A percentile compares a stretch with the other conserved stretches of the same genome.
Conservation (phyloP, 2,113 vertebrate genomes). For the Tragelaphus imberbis region DNA sequence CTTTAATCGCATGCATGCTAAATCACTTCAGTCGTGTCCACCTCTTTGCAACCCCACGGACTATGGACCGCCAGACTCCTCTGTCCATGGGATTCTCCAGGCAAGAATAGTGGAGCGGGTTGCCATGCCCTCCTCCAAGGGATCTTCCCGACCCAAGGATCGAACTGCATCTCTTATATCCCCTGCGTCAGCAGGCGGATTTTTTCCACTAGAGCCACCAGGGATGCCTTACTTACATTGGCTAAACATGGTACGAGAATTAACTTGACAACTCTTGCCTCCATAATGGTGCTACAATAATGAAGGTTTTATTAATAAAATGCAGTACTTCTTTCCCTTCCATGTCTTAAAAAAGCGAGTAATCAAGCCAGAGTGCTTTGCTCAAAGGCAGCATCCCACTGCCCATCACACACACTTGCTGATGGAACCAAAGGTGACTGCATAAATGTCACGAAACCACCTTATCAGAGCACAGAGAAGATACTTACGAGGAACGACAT, state of each 20-base stretch:
- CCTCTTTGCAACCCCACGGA: background rate
- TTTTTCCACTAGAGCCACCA: background rate
- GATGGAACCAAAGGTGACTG: background rate
- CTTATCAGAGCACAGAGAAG: background rate
- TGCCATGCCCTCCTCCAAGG: background rate
- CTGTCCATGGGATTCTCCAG: background rate
- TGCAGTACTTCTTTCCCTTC: background rate
- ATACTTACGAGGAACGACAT: slow-evolving; percentile 90
- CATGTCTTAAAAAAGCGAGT: background rate
- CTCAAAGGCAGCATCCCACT: background rate
- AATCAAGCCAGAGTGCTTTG: background rate
- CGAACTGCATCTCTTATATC: background rate
- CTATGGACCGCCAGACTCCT: background rate
- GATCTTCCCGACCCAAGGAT: background rate
- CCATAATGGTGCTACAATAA: background rate
- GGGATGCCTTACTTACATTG: background rate
- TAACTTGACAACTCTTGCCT: background rate
- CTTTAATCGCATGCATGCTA: background rate
- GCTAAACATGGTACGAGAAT: background rate
- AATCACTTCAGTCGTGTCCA: background rate
- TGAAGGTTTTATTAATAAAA: background rate
- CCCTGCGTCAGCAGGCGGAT: background rate
- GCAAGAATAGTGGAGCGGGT: background rate
- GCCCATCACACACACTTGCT: background rate
- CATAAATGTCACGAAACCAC: fast-evolving